Evolutionary conservation across 2,797 vertebrate genomes (phyloP).

Genomic region (Rhabdophis nuchalis): DNA sequence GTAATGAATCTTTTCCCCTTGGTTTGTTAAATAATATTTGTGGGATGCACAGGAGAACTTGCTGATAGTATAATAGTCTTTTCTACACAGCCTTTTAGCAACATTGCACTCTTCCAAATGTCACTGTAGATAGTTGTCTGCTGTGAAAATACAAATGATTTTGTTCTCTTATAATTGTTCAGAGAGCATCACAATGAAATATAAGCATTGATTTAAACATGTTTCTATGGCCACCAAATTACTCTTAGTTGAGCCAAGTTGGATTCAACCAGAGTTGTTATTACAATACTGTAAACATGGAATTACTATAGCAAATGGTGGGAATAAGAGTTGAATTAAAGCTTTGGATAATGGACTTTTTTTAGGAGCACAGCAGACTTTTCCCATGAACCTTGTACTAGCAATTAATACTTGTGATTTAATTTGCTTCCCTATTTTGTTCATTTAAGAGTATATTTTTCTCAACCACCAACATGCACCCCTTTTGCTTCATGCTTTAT

Average conservation of each 20-base stretch:
- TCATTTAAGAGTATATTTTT: background rate
- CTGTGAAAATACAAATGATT: conserved; percentile 59
- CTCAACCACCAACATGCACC: background rate
- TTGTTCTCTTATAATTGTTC: conserved; percentile 43
- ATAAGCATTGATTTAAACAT: conserved; percentile 38
- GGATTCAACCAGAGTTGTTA: background rate
- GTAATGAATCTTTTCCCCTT: conserved; percentile 12
- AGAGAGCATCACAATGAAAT: conserved; percentile 38
- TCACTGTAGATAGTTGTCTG: conserved; percentile 35
- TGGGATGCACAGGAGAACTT: conserved; percentile 23
- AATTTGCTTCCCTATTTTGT: background rate
- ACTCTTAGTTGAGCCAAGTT: conserved; percentile 22
- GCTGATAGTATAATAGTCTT: conserved; percentile 55
- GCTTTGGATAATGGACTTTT: background rate
- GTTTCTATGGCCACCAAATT: conserved; percentile 46
- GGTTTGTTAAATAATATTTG: conserved; percentile 39
- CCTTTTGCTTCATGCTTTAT: background rate
- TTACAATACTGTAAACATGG: background rate
- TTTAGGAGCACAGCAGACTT: background rate
- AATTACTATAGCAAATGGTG: conserved; percentile 4
- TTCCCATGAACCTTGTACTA: background rate
- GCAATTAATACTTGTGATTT: background rate
- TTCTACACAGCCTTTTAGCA: conserved; percentile 33
- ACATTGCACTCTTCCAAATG: conserved; percentile 48
- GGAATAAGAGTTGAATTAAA: background rate